Base-by-base conservation (phyloP, 2,888 invertebrate genomes). In the Timema cristinae region DNA sequence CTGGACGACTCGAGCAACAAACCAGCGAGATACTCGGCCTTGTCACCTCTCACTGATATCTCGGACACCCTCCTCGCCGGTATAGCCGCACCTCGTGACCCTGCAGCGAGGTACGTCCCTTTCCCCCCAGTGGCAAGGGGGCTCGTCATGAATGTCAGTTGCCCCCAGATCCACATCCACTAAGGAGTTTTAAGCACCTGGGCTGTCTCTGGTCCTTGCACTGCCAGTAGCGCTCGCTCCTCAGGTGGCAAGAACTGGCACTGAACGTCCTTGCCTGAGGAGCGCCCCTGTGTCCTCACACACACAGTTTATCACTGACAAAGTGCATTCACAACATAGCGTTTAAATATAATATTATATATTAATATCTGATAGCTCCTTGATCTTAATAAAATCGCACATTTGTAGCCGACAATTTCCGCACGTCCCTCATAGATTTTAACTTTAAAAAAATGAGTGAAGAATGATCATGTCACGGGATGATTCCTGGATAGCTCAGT, bases 51-150 rank as follows among this genome's bases (percentile, higher is more conserved):
- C 52, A 97, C 86, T 0, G 97, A 97, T 77, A 98, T 92, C 85
- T 99, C 98, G 7, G n/a, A 99, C 93, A 10, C 99, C 99, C 82
- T 99, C 99, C 83, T 99, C 99, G 0, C 99, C 99, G 0, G 99
- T 99, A 81, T 99, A 99, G 0, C 98, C 98, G 79, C 98, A 98
- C 68, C 98, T 86, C 0, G 95, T 80, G 1, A 87, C 79, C 10
- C 81, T 78, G 56, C 81, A 83, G 52, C 78, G 77, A 0, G 77
- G 74, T 1, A 79, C 74, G 4, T 80, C 78, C n/a, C n/a, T n/a
- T n/a, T n/a, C 0, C 91, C 92, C 13, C 96, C 86, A 10, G 84
- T 84, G 0, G 89, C 88, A 49, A 85, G 79, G 0, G 83, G 83
- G 5, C 92, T 94, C 32, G 87, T 90, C 99, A 99, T 99, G 80